Percentiles rank a stretch among this genome's conserved stretches.
These are phyloP conservation scores for Oxygymnocypris stewartii DNA, from an alignment of 2,113 vertebrate genomes.

Conservation along the genomic window DNA sequence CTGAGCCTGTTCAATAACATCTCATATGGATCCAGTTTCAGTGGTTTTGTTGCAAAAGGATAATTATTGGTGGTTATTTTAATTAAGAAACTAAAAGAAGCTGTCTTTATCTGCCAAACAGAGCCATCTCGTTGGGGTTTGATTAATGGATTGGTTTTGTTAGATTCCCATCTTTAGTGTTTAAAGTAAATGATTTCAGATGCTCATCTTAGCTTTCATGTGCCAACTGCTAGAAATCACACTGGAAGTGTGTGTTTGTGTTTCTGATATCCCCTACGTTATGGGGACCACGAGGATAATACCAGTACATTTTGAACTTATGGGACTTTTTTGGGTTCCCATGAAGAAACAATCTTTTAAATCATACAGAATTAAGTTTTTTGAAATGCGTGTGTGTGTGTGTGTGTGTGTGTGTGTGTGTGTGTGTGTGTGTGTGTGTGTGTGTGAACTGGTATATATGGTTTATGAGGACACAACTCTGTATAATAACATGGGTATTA, in stretches of 20 bases:
- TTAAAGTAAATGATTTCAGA: not conserved
- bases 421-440: too few relatives aligned
- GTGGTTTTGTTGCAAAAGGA: conserved; percentile 15
- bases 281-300: too few relatives aligned
- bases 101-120: not conserved
- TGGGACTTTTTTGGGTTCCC: too few relatives aligned
- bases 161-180: not conserved
- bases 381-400: too few relatives aligned
- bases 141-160: not conserved
- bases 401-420: too few relatives aligned
- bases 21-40: conserved; percentile 66
- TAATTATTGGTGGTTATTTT: not conserved
- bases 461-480: too few relatives aligned
- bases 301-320: too few relatives aligned
- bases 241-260: not conserved
- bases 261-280: too few relatives aligned
- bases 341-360: too few relatives aligned
- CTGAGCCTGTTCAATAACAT: conserved; percentile 47
- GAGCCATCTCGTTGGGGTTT: not conserved
- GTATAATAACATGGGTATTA: too few relatives aligned
- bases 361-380: too few relatives aligned
- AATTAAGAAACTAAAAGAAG: not conserved
- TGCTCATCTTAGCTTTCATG: not conserved
- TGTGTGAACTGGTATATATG: too few relatives aligned
- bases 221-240: not conserved